Evolutionary conservation across 2,888 invertebrate genomes (phyloP).

Genomic region (Lasioglossum morio): DNA sequence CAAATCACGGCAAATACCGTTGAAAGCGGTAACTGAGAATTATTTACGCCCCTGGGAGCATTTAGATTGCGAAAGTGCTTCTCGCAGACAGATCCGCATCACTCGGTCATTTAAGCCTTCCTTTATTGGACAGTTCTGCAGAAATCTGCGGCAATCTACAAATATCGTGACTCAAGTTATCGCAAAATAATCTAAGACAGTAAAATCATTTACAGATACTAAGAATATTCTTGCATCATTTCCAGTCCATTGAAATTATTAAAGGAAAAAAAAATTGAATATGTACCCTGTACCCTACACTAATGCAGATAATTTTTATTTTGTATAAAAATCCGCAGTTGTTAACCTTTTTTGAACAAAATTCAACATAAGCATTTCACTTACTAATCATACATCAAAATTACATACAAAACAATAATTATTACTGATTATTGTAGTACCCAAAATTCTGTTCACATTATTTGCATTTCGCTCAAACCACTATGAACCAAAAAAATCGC

Average conservation of each 20-base stretch:
- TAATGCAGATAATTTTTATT: too few species aligned
- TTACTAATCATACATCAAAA: too few species aligned
- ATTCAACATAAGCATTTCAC: too few species aligned
- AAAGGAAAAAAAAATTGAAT: too few species aligned
- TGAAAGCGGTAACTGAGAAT: conserved; percentile 9
- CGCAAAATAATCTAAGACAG: too few species aligned
- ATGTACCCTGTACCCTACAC: too few species aligned
- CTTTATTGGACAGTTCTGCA: background rate
- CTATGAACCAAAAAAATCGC: background rate
- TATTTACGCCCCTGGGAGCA: background rate
- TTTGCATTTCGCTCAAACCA: background rate
- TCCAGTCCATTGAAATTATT: too few species aligned
- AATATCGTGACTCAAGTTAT: background rate
- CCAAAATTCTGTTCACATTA: background rate
- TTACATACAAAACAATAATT: too few species aligned
- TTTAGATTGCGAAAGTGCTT: background rate
- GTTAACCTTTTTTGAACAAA: too few species aligned
- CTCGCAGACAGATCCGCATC: background rate
- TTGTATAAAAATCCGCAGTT: too few species aligned
- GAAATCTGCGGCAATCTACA: background rate
- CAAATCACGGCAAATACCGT: background rate
- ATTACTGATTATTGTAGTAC: background rate
- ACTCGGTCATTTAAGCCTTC: background rate
- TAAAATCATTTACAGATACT: background rate
- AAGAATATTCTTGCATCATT: background rate